Evolutionary conservation across 2,797 vertebrate genomes (phyloP), one percentile per base, ranked within the genome.

Genomic region (Neomorphus geoffroyi): DNA sequence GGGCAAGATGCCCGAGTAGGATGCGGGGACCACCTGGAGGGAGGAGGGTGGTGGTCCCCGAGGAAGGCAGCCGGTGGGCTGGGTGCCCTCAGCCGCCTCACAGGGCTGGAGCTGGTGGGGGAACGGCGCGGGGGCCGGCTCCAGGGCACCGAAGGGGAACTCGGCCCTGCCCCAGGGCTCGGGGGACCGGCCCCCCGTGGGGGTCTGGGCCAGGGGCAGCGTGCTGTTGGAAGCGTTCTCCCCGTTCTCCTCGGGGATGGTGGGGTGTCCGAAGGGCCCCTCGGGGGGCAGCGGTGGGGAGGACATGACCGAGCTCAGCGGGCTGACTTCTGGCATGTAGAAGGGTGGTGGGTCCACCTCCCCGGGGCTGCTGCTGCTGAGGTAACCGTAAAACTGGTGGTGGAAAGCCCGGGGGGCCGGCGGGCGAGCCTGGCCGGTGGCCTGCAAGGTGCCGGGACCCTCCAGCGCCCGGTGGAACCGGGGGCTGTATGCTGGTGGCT

Each of bases 301-400:
- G 83, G 99, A 99, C 98, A 99, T 98, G 97, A 99, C 98, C 0
- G 99, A 99, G 98, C 99, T 99, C 96, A 99, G 98, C 24, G 99
- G 99, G 98, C 99, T 99, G 97, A 99, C 98, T 97, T 99, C 99
- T 56, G 99, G 99, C 99, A 99, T 99, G 98, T 99, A 99, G 99
- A 99, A 99, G 92, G 99, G 99, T 1, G 99, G 99, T 2, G 99
- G 99, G 88, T 98, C 98, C 94, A 98, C 98, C 95, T 98, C 98
- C 87, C 97, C 98, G 3, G 99, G 99, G 96, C 99, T 99, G 98
- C 99, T 99, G 97, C 98, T 98, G 97, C 98, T 98, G 97, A 99
- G 98, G 98, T 99, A 99, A 97, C 99, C 98, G 92, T 99, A 99
- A 97, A 99, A 99, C 80, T 99, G 99, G 98, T 99, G 99, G 96